phyloP scores from a whole-genome alignment of 2,113 vertebrate genomes.

The Chaetodon auriga region DNA sequence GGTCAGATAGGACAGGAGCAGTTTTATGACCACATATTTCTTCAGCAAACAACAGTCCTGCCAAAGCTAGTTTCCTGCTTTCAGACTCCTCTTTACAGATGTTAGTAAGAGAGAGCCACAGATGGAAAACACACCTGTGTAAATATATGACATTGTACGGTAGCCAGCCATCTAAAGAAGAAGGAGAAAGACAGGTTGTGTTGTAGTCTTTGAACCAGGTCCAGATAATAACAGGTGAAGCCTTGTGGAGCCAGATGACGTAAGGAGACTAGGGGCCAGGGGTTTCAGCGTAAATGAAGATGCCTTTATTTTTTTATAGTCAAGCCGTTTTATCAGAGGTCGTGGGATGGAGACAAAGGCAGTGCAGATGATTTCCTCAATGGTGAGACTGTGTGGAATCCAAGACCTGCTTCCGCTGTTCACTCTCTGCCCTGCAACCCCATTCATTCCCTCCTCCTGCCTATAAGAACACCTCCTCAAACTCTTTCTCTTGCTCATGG shows the following conservation, averaged over 20 bases:
- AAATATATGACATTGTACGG: slow-evolving; percentile 68
- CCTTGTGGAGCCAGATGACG: slow-evolving; percentile 28
- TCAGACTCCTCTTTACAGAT: slow-evolving; percentile 62
- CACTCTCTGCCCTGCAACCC: slow-evolving; percentile 29
- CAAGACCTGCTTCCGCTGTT: slow-evolving; percentile 50
- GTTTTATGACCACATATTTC: slow-evolving; percentile 64
- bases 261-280: not conserved
- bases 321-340: slow-evolving; percentile 85
- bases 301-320: slow-evolving; percentile 82
- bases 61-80: slow-evolving; percentile 73
- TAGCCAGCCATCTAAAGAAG: slow-evolving; percentile 36
- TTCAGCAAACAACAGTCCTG: slow-evolving; percentile 42
- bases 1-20: slow-evolving; percentile 23
- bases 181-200: slow-evolving; percentile 30
- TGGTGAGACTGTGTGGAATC: slow-evolving; percentile 82
- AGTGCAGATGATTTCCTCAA: slow-evolving; percentile 84
- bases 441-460: slow-evolving; percentile 16
- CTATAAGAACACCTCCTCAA: slow-evolving; percentile 15
- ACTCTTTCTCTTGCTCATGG: slow-evolving; percentile 42
- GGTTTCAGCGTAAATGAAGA: slow-evolving; percentile 64
- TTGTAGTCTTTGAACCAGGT: slow-evolving; percentile 46
- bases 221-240: slow-evolving; percentile 47
- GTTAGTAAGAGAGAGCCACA: slow-evolving; percentile 38
- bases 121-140: slow-evolving; percentile 79
- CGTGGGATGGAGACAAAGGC: slow-evolving; percentile 82